A percentile compares a stretch with the other conserved stretches of the same genome.
These are phyloP conservation scores for Drosophila bifasciata DNA, from an alignment of 1,140 invertebrate species.

Conservation along the genomic window DNA sequence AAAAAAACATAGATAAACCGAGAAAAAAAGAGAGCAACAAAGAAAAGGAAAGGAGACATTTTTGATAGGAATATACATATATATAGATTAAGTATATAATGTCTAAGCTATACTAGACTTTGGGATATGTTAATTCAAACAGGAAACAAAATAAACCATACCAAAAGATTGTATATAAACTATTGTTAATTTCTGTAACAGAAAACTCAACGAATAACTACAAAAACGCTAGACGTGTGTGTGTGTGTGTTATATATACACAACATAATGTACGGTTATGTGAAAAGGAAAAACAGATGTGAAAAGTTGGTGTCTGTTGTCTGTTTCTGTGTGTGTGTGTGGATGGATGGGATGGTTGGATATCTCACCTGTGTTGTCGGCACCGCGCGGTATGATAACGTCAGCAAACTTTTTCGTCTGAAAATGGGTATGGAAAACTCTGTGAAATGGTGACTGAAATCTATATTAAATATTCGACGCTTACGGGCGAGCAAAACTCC, in stretches of 20 bases:
- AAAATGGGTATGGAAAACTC: neutral
- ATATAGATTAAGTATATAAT: neutral
- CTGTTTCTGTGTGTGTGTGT: slow-evolving; percentile 1
- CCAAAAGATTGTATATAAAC: too few relatives aligned
- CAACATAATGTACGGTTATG: neutral
- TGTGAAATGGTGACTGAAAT: neutral
- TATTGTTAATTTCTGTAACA: too few relatives aligned
- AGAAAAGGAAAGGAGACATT: slow-evolving; percentile 14
- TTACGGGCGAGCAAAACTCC: slow-evolving; percentile 98
- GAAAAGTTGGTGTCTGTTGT: slow-evolving; percentile 3
- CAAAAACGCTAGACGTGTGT: slow-evolving; percentile 16
- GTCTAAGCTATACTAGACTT: slow-evolving; percentile 1
- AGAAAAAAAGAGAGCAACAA: slow-evolving; percentile 19
- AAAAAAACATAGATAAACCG: slow-evolving; percentile 33
- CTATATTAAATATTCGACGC: slow-evolving; percentile 62
- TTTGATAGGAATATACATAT: slow-evolving; percentile 4
- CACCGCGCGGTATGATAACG: slow-evolving; percentile 98
- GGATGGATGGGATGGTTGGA: too few relatives aligned
- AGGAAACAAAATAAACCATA: too few relatives aligned
- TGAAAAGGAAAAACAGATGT: slow-evolving; percentile 37
- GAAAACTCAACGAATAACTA: too few relatives aligned
- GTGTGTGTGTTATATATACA: slow-evolving; percentile 11
- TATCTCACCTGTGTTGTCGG: slow-evolving; percentile 96
- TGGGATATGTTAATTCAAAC: neutral
- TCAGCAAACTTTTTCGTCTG: slow-evolving; percentile 99